A percentile compares a stretch with the other conserved stretches of the same genome.
These are phyloP conservation scores for Entelurus aequoreus DNA, from an alignment of 2,113 vertebrate species.

Conservation along the genomic window DNA sequence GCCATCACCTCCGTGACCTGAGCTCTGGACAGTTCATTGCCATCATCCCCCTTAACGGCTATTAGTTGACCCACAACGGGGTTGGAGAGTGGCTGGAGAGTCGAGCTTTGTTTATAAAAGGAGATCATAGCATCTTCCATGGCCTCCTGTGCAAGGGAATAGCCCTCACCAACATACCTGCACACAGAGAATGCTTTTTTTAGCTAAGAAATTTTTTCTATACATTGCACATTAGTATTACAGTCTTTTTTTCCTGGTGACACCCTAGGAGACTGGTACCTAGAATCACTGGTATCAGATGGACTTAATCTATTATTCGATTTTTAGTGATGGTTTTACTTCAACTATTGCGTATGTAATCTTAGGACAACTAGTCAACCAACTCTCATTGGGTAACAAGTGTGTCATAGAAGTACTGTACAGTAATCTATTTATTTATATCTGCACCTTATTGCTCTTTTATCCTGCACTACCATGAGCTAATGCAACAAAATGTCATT, in stretches of 20 bases:
- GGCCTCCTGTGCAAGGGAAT: conserved; percentile 82
- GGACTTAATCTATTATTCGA: too few species aligned
- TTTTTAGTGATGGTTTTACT: too few species aligned
- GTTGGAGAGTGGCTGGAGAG: conserved; percentile 31
- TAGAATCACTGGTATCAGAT: too few species aligned
- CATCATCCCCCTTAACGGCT: conserved; percentile 77
- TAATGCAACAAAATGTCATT: too few species aligned
- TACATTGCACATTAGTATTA: background rate
- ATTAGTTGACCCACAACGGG: conserved; percentile 76
- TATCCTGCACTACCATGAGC: too few species aligned
- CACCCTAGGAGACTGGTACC: too few species aligned
- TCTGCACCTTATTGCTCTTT: too few species aligned
- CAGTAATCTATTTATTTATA: too few species aligned
- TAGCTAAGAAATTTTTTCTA: background rate
- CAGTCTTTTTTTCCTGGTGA: background rate
- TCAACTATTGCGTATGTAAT: too few species aligned
- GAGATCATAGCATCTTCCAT: conserved; percentile 87
- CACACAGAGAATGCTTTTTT: background rate
- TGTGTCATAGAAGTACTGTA: too few species aligned
- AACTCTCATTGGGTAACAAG: too few species aligned
- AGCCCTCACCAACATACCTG: conserved; percentile 87
- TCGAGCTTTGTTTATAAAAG: conserved; percentile 69
- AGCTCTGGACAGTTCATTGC: conserved; percentile 80
- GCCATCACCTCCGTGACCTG: conserved; percentile 71
- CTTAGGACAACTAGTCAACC: too few species aligned